phyloP scores from a whole-genome alignment of 2,888 invertebrate species.

The Drosophila algonquin region DNA sequence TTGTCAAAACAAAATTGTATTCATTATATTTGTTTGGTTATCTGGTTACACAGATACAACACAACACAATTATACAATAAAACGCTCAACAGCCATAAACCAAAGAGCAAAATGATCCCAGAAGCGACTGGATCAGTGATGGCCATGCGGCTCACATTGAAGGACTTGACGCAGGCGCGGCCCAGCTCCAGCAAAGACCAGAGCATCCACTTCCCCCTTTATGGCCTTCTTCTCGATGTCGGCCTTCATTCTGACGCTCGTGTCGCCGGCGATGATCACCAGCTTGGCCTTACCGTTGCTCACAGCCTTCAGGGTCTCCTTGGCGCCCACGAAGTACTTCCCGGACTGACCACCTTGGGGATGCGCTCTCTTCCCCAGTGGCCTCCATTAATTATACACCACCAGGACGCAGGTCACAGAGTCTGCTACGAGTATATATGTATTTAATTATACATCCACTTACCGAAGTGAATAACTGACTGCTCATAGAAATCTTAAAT shows the following conservation, averaged over 20 bases:
- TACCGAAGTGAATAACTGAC: not conserved
- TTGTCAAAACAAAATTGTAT: not conserved
- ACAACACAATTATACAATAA: too few relatives aligned
- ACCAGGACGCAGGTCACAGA: not conserved
- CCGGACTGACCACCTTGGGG: not conserved
- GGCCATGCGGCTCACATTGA: not conserved
- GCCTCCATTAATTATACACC: not conserved
- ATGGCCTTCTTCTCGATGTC: not conserved
- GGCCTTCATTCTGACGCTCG: not conserved
- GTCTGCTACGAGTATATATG: not conserved
- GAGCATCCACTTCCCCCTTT: not conserved
- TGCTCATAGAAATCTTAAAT: not conserved
- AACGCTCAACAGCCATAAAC: not conserved
- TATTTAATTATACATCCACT: slow-evolving; percentile 22
- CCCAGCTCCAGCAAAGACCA: not conserved
- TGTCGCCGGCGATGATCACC: not conserved
- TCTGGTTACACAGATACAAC: not conserved
- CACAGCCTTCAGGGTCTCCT: not conserved
- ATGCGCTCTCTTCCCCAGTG: not conserved
- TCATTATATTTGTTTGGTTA: not conserved
- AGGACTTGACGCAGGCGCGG: not conserved
- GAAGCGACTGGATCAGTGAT: not conserved
- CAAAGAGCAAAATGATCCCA: not conserved
- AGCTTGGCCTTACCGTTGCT: not conserved
- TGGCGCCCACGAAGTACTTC: not conserved